Evolutionary conservation across 1,140 invertebrate genomes (phyloP).

Genomic region (Drosophila azteca): DNA sequence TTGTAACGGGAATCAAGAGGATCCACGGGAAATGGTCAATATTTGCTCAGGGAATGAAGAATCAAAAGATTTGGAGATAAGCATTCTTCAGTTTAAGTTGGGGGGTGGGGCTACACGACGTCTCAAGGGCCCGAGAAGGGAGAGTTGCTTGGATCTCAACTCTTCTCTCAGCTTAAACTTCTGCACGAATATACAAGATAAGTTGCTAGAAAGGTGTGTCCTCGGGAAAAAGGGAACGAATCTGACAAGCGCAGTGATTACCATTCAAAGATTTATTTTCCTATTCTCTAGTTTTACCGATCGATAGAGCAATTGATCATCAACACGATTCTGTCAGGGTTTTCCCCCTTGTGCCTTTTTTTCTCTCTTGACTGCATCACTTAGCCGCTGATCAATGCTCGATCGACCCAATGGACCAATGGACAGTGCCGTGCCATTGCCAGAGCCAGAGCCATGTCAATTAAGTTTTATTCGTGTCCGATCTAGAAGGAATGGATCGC

Average conservation of each 20-base stretch:
- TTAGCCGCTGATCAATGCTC: conserved; percentile 11
- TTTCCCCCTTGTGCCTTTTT: conserved; percentile 14
- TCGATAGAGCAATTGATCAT: conserved; percentile 19
- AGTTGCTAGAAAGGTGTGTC: too few relatives aligned
- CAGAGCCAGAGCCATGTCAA: conserved; percentile 29
- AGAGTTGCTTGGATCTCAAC: too few relatives aligned
- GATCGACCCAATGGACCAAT: conserved; percentile 20
- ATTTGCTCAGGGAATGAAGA: conserved; percentile 14
- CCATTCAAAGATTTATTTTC: too few relatives aligned
- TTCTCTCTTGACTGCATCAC: conserved; percentile 9
- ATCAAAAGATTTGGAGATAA: neutral
- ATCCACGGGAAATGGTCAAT: conserved; percentile 32
- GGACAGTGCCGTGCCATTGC: neutral
- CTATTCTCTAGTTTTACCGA: too few relatives aligned
- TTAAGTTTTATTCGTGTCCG: conserved; percentile 35
- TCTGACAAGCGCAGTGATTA: too few relatives aligned
- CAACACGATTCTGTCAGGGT: conserved; percentile 4
- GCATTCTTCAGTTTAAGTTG: neutral
- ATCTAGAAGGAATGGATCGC: conserved; percentile 54
- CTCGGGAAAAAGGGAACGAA: too few relatives aligned
- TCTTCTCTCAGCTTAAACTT: too few relatives aligned
- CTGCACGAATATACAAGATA: too few relatives aligned
- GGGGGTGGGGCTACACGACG: too few relatives aligned
- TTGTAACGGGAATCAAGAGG: conserved; percentile 10
- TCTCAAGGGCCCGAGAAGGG: neutral